These are phyloP conservation scores for Gryllus bimaculatus DNA, from an alignment of 1,140 invertebrate species.

Conservation along the genomic window DNA sequence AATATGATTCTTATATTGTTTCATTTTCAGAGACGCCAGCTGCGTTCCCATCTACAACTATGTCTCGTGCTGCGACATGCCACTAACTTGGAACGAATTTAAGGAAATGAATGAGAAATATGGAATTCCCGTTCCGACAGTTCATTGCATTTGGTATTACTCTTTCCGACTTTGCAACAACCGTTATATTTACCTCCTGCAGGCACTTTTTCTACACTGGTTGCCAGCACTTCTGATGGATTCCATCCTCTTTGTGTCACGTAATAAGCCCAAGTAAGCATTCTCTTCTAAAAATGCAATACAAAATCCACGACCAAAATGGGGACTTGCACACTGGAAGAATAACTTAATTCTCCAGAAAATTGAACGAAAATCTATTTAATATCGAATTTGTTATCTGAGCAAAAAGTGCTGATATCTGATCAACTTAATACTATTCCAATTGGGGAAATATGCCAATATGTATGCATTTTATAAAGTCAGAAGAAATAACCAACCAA, in stretches of 20 bases:
- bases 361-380: no score
- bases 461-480: no score
- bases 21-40: conserved; percentile 27
- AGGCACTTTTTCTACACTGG: conserved; percentile 47
- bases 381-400: no score
- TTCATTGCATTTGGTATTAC: conserved; percentile 43
- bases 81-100: conserved; percentile 39
- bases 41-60: conserved; percentile 43
- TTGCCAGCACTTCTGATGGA: conserved; percentile 61
- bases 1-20: conserved; percentile 14
- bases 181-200: conserved; percentile 41
- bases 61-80: conserved; percentile 31
- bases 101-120: conserved; percentile 35
- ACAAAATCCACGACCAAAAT: not conserved
- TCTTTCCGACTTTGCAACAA: conserved; percentile 42
- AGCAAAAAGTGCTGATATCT: no score
- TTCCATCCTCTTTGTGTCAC: conserved; percentile 43
- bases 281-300: not conserved
- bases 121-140: conserved; percentile 34
- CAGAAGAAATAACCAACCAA: no score
- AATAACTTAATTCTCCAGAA: no score
- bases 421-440: no score
- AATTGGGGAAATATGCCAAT: no score
- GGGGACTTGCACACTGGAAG: no score
- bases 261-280: conserved; percentile 52